Evolutionary conservation across 2,888 invertebrate genomes (phyloP).

Genomic region (Diachrysia chrysitis): DNA sequence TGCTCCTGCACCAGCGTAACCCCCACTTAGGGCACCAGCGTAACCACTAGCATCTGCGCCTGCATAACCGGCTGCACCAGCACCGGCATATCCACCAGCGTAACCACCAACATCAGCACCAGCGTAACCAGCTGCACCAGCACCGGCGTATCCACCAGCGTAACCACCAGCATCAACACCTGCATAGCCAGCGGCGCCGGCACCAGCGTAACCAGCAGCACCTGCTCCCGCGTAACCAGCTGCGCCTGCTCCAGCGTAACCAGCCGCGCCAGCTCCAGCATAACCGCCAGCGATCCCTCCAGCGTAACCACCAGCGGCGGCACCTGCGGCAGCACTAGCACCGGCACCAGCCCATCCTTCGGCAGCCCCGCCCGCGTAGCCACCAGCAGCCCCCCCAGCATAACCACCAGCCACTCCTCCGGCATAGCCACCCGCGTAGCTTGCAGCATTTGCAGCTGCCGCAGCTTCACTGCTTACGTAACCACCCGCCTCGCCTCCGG

Average conservation of each 20-base stretch:
- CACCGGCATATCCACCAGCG: background rate
- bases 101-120: background rate
- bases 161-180: constrained; percentile 1
- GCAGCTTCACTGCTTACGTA: constrained; percentile 5
- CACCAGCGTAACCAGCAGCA: background rate
- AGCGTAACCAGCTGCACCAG: background rate
- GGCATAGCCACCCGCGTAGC: constrained; percentile 3
- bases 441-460: background rate
- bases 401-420: background rate
- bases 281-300: background rate
- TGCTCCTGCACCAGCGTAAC: background rate
- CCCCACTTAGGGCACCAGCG: too few species aligned
- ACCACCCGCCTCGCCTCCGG: background rate
- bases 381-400: background rate
- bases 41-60: background rate
- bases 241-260: background rate
- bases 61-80: background rate
- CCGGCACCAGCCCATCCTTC: background rate
- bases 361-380: background rate
- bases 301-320: background rate
- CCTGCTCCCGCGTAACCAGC: background rate
- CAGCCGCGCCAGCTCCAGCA: background rate
- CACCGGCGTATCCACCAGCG: background rate
- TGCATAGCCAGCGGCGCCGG: background rate
- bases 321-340: background rate